phyloP scores from a whole-genome alignment of 2,888 invertebrate genomes.

The Rotaria macrura region DNA sequence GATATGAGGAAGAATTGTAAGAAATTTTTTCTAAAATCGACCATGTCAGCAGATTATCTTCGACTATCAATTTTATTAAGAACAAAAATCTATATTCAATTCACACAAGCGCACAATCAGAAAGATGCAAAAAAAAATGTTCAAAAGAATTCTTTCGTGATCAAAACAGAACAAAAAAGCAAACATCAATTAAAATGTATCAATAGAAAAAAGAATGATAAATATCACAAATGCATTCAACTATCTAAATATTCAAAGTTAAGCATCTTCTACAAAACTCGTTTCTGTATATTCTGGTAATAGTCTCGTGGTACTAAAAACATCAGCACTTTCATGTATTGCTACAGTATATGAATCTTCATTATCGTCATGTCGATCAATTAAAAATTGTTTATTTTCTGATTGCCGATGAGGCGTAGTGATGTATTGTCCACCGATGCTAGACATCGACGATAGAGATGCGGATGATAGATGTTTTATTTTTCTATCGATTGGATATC shows the following conservation, averaged over 20 bases:
- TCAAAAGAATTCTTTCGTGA: no score
- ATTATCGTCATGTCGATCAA: not conserved
- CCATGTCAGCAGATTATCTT: no score
- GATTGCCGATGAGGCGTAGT: not conserved
- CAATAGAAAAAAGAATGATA: not conserved
- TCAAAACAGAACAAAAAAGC: no score
- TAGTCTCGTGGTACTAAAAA: not conserved
- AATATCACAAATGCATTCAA: not conserved
- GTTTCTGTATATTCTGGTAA: constrained; percentile 2
- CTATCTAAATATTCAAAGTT: not conserved
- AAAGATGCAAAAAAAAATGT: no score
- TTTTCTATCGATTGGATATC: not conserved
- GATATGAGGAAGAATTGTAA: no score
- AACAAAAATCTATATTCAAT: no score
- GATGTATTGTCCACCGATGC: not conserved
- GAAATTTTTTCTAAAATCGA: no score
- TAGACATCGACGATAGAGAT: not conserved
- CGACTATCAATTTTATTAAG: no score
- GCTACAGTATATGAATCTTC: not conserved
- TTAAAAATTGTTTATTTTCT: not conserved
- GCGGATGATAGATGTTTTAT: not conserved
- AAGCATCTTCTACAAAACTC: not conserved
- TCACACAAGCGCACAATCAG: not conserved
- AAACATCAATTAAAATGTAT: no score
- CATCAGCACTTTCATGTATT: not conserved